Conservation (phyloP, 2,113 vertebrate species). For the Polyodon spathula region DNA sequence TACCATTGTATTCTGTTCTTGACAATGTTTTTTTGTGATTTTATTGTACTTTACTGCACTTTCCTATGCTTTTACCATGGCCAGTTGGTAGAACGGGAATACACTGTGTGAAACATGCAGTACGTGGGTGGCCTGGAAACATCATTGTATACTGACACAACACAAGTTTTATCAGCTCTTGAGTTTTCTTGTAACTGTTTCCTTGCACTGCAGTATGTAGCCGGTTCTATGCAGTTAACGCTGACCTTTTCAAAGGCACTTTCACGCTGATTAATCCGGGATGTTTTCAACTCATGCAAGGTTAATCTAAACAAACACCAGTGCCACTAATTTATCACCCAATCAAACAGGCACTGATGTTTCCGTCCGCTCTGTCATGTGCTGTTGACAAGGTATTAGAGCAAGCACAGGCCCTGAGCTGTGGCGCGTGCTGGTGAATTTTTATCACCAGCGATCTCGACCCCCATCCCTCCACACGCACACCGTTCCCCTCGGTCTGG, state of each 20-base stretch:
- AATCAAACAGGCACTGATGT: slow-evolving; percentile 35
- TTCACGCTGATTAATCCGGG: not conserved
- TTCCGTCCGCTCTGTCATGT: slow-evolving; percentile 32
- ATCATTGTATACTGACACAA: no score
- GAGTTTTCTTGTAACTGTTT: no score
- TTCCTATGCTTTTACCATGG: no score
- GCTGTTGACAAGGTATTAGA: slow-evolving; percentile 45
- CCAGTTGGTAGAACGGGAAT: no score
- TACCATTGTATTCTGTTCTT: no score
- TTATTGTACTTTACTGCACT: no score
- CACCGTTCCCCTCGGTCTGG: not conserved
- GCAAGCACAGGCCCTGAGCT: slow-evolving; percentile 15
- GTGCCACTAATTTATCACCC: slow-evolving; percentile 37
- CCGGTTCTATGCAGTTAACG: slow-evolving; percentile 10
- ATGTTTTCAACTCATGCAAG: slow-evolving; percentile 23
- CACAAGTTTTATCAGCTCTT: no score
- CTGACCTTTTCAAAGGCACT: slow-evolving; percentile 22
- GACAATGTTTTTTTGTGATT: no score
- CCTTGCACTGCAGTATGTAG: no score
- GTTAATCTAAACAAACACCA: slow-evolving; percentile 45
- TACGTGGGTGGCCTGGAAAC: no score
- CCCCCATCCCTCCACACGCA: not conserved
- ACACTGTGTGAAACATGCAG: no score
- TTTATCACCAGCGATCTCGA: not conserved
- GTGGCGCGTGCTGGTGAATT: slow-evolving; percentile 12